Conservation (phyloP, 2,888 invertebrate genomes). For the Drosophila setosimentum region DNA sequence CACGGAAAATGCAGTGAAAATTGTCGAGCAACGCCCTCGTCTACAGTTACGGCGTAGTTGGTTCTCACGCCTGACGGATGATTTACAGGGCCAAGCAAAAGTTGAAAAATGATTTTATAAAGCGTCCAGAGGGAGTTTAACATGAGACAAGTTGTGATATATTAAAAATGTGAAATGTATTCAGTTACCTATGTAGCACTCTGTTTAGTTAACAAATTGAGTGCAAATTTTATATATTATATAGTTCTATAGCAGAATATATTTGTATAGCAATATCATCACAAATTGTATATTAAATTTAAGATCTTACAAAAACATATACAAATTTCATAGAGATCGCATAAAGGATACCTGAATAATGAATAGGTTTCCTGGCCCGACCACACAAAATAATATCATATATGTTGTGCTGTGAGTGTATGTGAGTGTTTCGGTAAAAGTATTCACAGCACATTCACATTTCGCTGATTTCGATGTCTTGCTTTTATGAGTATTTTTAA, state of each 20-base stretch:
- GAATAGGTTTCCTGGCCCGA: conserved; percentile 15
- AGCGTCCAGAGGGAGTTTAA: conserved; percentile 33
- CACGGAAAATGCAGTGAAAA: conserved; percentile 60
- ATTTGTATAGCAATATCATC: background rate
- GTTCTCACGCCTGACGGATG: conserved; percentile 67
- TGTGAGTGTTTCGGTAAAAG: conserved; percentile 4
- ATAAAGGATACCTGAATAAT: conserved; percentile 26
- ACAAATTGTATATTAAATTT: background rate
- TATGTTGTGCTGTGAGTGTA: background rate
- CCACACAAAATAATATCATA: background rate
- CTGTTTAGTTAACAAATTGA: background rate
- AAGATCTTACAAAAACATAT: background rate
- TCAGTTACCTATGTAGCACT: conserved; percentile 5
- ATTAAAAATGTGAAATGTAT: conserved; percentile 31
- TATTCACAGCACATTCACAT: conserved; percentile 37
- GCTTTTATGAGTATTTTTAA: conserved; percentile 55
- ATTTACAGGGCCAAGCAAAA: conserved; percentile 39
- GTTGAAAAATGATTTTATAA: conserved; percentile 55
- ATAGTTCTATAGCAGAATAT: background rate
- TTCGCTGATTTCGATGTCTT: conserved; percentile 53
- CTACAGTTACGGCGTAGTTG: conserved; percentile 32
- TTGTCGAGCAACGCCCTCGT: conserved; percentile 44
- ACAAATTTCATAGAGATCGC: conserved; percentile 20
- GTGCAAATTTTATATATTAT: background rate
- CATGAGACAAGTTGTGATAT: conserved; percentile 65